Percentiles rank a stretch among this genome's conserved stretches.
phyloP scores from a whole-genome alignment of 2,888 invertebrate species.

The Loripinus fragilis region DNA sequence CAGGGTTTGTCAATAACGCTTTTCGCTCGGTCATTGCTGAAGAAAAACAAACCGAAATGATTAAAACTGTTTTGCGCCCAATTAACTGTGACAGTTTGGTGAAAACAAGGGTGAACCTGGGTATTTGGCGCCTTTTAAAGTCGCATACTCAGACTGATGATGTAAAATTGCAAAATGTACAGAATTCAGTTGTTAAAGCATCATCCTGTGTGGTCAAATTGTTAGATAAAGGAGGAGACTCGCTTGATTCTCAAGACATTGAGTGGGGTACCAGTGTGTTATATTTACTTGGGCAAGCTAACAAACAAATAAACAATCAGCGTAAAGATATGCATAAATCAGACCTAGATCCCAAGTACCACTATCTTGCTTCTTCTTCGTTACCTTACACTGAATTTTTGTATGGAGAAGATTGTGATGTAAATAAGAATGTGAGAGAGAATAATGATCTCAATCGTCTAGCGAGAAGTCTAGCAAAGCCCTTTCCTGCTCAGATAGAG shows the following conservation, averaged over 20 bases:
- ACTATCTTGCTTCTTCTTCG: neutral
- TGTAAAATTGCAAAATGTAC: slow-evolving; percentile 24
- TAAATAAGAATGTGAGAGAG: slow-evolving; percentile 20
- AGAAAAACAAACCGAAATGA: slow-evolving; percentile 16
- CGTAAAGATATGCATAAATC: neutral
- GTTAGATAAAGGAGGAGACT: slow-evolving; percentile 14
- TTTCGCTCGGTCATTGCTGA: slow-evolving; percentile 28
- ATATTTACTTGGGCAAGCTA: neutral
- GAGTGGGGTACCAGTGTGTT: neutral
- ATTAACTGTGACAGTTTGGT: slow-evolving; percentile 34
- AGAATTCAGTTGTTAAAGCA: slow-evolving; percentile 28
- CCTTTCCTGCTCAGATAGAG: neutral
- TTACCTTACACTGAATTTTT: neutral
- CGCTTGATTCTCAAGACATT: neutral
- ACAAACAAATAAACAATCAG: neutral
- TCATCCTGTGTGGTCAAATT: slow-evolving; percentile 25
- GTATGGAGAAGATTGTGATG: slow-evolving; percentile 21
- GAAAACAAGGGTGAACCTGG: slow-evolving; percentile 34
- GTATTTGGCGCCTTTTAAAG: slow-evolving; percentile 36
- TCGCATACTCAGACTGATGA: slow-evolving; percentile 33
- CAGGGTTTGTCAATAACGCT: slow-evolving; percentile 17
- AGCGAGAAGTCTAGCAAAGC: neutral
- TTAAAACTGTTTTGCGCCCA: slow-evolving; percentile 36
- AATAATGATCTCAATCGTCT: neutral
- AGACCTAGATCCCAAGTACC: neutral